Conservation (phyloP, 2,888 invertebrate species). For the Hesperia comma region DNA sequence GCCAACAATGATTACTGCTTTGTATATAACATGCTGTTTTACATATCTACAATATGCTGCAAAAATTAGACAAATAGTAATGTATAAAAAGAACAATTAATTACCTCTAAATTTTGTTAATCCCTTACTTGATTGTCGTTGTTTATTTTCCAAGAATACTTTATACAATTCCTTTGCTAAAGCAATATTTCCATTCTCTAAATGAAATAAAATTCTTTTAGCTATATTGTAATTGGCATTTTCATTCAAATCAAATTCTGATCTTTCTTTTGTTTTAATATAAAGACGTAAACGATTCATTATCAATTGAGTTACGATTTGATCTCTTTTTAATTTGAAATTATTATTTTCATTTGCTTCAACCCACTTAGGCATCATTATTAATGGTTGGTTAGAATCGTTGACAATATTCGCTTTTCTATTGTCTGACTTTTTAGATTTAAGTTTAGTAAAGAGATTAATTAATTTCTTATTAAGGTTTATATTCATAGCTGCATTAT, state of each 20-base stretch:
- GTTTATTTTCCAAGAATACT: conserved; percentile 54
- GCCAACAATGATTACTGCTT: too few relatives aligned
- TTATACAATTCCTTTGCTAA: conserved; percentile 68
- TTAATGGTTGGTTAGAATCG: conserved; percentile 31
- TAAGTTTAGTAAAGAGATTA: conserved; percentile 47
- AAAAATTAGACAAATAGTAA: background rate
- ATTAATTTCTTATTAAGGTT: conserved; percentile 56
- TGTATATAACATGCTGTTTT: too few relatives aligned
- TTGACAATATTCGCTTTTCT: conserved; percentile 8
- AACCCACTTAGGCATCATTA: conserved; percentile 25
- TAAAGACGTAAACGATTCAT: conserved; percentile 63
- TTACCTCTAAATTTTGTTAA: background rate
- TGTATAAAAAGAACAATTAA: background rate
- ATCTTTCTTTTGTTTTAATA: conserved; percentile 57
- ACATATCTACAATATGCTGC: too few relatives aligned
- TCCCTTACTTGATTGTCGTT: conserved; percentile 25
- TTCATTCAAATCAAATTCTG: conserved; percentile 45
- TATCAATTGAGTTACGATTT: conserved; percentile 68
- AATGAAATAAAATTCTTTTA: conserved; percentile 57
- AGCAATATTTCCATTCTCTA: conserved; percentile 60
- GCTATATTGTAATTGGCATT: conserved; percentile 66
- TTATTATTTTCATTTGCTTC: conserved; percentile 38
- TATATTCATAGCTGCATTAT: conserved; percentile 53
- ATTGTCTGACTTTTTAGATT: conserved; percentile 10
- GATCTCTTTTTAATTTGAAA: conserved; percentile 59